A percentile compares a stretch with the other conserved stretches of the same genome.
phyloP scores from a whole-genome alignment of 2,113 vertebrate species.

The Anhinga rufa region DNA sequence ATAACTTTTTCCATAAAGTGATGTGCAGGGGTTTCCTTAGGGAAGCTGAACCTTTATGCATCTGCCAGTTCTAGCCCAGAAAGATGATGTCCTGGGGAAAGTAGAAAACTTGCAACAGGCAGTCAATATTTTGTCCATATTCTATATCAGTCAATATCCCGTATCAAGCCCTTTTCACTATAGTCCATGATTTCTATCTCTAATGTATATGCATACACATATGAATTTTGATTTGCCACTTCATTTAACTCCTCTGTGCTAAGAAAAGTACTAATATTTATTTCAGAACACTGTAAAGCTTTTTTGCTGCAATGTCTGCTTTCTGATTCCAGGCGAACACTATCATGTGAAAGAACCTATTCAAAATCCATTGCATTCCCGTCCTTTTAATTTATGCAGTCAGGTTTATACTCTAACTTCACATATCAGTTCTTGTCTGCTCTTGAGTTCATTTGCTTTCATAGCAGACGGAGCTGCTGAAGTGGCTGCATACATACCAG shows the following conservation, averaged over 20 bases:
- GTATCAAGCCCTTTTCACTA: not conserved
- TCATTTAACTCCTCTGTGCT: slow-evolving; percentile 54
- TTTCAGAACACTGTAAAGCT: slow-evolving; percentile 53
- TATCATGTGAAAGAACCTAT: slow-evolving; percentile 62
- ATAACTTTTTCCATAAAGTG: not conserved
- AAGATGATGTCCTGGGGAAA: not conserved
- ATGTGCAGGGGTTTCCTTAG: not conserved
- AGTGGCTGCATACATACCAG: slow-evolving; percentile 12
- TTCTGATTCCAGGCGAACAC: slow-evolving; percentile 53
- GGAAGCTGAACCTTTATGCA: not conserved
- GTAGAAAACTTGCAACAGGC: not conserved
- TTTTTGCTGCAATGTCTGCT: slow-evolving; percentile 36
- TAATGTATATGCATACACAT: slow-evolving; percentile 5
- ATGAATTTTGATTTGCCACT: slow-evolving; percentile 9
- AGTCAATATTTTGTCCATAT: not conserved
- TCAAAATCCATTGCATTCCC: slow-evolving; percentile 57
- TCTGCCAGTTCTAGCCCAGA: not conserved
- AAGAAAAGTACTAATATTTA: slow-evolving; percentile 48
- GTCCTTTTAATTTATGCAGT: slow-evolving; percentile 57
- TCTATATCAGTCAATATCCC: not conserved
- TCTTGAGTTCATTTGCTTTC: slow-evolving; percentile 47
- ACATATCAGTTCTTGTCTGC: slow-evolving; percentile 58
- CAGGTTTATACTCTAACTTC: slow-evolving; percentile 36
- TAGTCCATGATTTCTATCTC: not conserved
- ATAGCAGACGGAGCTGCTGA: slow-evolving; percentile 41